These are phyloP conservation scores for Spilogale gracilis DNA, from an alignment of 2,113 vertebrate genomes.

Conservation along the genomic window DNA sequence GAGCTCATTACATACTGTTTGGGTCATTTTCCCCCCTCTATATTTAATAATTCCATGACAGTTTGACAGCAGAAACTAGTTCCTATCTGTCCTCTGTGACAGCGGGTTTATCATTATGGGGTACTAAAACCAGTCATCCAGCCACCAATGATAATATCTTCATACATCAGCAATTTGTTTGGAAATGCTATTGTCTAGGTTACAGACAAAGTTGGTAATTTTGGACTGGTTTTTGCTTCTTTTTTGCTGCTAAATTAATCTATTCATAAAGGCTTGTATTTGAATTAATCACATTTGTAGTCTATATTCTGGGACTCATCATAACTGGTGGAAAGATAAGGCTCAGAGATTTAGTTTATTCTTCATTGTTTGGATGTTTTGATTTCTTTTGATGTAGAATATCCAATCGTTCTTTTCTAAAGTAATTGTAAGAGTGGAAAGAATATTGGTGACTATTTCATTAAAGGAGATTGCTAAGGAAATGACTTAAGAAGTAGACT, in stretches of 20 bases:
- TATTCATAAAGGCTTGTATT: constrained; percentile 58
- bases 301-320: constrained; percentile 45
- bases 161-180: constrained; percentile 74
- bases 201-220: constrained; percentile 65
- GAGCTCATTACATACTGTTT: constrained; percentile 73
- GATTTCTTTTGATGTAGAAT: constrained; percentile 25
- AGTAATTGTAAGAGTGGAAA: constrained; percentile 1
- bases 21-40: constrained; percentile 67
- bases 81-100: constrained; percentile 63
- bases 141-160: constrained; percentile 58
- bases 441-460: not conserved
- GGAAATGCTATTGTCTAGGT: constrained; percentile 59
- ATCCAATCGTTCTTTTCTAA: constrained; percentile 56
- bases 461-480: not conserved
- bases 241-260: constrained; percentile 61
- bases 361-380: constrained; percentile 9
- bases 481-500: not conserved
- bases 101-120: constrained; percentile 44
- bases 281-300: constrained; percentile 70
- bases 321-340: constrained; percentile 14
- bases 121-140: constrained; percentile 50
- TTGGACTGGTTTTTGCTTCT: constrained; percentile 58
- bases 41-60: constrained; percentile 63
- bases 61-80: constrained; percentile 65
- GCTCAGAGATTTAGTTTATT: constrained; percentile 45